Percentiles rank a stretch among this genome's conserved stretches.
phyloP scores from a whole-genome alignment of 2,113 vertebrate genomes.

The Thunnus thynnus region DNA sequence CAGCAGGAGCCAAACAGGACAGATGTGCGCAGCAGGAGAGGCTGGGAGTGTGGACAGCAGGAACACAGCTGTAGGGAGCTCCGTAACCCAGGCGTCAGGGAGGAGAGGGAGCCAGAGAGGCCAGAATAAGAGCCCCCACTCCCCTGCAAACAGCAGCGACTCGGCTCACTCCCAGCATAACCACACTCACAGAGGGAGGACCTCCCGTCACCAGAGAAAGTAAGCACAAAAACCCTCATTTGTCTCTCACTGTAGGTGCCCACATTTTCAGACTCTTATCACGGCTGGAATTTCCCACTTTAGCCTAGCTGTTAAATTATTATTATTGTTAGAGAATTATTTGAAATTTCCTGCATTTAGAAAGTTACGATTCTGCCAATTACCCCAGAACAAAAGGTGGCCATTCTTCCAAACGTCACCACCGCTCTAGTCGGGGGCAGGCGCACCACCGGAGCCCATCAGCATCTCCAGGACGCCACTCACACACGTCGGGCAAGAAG shows the following conservation, averaged over 20 bases:
- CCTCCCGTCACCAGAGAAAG: slow-evolving; percentile 88
- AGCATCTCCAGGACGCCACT: slow-evolving; percentile 83
- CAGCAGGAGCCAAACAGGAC: slow-evolving; percentile 77
- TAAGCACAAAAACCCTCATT: slow-evolving; percentile 72
- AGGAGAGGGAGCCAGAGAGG: slow-evolving; percentile 86
- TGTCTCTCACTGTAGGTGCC: neutral
- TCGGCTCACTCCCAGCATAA: slow-evolving; percentile 87
- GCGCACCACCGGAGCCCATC: slow-evolving; percentile 87
- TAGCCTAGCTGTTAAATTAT: too few species aligned
- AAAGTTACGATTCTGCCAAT: neutral
- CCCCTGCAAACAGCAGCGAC: slow-evolving; percentile 92
- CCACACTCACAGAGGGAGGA: slow-evolving; percentile 85
- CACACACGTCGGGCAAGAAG: slow-evolving; percentile 87
- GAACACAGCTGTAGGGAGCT: slow-evolving; percentile 75
- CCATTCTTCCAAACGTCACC: slow-evolving; percentile 86
- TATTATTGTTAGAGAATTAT: neutral
- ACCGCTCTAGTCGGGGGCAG: slow-evolving; percentile 80
- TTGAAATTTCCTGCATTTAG: slow-evolving; percentile 1
- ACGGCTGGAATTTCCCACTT: neutral
- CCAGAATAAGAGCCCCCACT: slow-evolving; percentile 81
- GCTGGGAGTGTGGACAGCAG: slow-evolving; percentile 81
- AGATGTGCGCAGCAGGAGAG: slow-evolving; percentile 77
- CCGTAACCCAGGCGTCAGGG: slow-evolving; percentile 79
- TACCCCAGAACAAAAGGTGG: slow-evolving; percentile 76
- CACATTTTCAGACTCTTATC: neutral